phyloP scores from a whole-genome alignment of 2,888 invertebrate species.

The Polydrusus pterygomalis region DNA sequence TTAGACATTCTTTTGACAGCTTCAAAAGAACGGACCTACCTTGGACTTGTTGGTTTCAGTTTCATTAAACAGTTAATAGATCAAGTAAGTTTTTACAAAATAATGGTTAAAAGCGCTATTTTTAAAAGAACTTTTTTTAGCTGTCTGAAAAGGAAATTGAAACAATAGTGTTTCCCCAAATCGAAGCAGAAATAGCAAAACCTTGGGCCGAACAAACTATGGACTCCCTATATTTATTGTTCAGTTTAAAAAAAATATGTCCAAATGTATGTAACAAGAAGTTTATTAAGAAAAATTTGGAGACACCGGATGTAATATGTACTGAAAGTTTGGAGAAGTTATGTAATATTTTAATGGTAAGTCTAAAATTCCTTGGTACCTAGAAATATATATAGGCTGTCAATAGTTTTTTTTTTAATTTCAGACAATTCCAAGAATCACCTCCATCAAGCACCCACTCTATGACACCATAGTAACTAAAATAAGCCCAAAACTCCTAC shows the following conservation, averaged over 20 bases:
- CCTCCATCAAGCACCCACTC: conserved; percentile 78
- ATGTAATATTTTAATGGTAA: conserved; percentile 78
- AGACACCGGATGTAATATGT: conserved; percentile 75
- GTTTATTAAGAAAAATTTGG: conserved; percentile 76
- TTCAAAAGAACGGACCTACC: conserved; percentile 78
- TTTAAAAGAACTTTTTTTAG: conserved; percentile 50
- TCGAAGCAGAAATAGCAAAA: conserved; percentile 78
- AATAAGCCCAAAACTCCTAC: conserved; percentile 74
- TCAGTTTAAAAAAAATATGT: conserved; percentile 72
- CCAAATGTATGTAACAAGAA: conserved; percentile 74
- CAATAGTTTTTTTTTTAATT: conserved; percentile 63
- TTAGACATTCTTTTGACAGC: conserved; percentile 73
- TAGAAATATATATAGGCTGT: too few relatives aligned
- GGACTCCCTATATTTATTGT: conserved; percentile 79
- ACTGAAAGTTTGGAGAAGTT: conserved; percentile 76
- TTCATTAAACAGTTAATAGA: conserved; percentile 78
- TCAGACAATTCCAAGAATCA: conserved; percentile 77
- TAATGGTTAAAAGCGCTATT: not conserved
- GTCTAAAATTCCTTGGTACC: conserved; percentile 58
- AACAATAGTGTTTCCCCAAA: conserved; percentile 76
- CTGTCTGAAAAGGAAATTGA: conserved; percentile 73
- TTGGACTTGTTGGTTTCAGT: conserved; percentile 76
- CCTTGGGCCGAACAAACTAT: conserved; percentile 79
- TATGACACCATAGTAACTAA: conserved; percentile 77
- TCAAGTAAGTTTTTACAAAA: conserved; percentile 69